Base-by-base conservation (phyloP, 2,888 invertebrate genomes). In the Pachymerium ferrugineum region DNA sequence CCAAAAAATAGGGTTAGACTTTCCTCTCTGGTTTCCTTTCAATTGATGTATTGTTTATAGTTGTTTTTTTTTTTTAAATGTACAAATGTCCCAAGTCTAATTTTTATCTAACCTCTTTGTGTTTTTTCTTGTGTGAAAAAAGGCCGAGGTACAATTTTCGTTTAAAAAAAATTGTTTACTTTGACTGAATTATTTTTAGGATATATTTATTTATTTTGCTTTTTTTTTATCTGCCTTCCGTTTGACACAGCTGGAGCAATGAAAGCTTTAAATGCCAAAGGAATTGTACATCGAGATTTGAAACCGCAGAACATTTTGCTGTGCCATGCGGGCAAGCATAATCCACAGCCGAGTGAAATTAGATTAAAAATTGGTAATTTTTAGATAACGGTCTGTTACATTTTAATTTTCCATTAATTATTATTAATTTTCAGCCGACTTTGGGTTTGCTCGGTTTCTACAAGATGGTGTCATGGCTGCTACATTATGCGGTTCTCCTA, bases 381-480 rank as follows among this genome's bases (percentile, higher is more conserved):
- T 69, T 73, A 29, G 31, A 28, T 14, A 68, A 68, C 22, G 8
- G 29, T n/a, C 3, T 19, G 5, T 28, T 30, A n/a, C 29, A 5
- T 30, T 70, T 70, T 16, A 12, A 28, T 70, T 1, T 30, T 70
- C 2, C 35, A 14, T 38, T 71, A 10, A 25, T 71, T 54, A 47
- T 29, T 30, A 3, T 29, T 72, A 1, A 29, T 30, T 83, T 85
- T 74, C 83, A 92, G 97, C 97, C 81, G 99, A 99, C 86, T 99
- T 99, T 86, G 99, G 99, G 72, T 99, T 99, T 85, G 99, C 99
- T 73, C 88, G 99, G 82, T 98, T 99, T 84, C 87, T 99, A 69
- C 93, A 94, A 84, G 98, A 98, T 82, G 99, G 99, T 77, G 97
- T 96, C 74, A 99, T 99, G 99, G 99, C 99, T 74, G 98, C 97